Conservation (phyloP, 2,888 invertebrate species). For the Nudaria mundana region DNA sequence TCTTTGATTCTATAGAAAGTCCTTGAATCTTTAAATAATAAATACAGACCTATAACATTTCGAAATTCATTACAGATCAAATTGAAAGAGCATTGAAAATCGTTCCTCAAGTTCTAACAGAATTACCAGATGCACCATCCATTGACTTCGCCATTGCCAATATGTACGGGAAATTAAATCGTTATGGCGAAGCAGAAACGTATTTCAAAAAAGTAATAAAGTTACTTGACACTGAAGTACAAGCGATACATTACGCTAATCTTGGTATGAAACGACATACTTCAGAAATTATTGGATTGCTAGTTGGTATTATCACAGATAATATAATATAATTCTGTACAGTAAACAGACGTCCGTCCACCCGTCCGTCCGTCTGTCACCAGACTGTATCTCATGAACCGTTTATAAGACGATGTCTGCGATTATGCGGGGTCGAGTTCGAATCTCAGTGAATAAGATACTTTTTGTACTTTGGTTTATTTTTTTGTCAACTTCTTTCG, state of each 20-base stretch:
- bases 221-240: constrained; percentile 79
- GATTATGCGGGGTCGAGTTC: too few relatives aligned
- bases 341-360: background rate
- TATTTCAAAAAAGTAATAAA: constrained; percentile 90
- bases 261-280: constrained; percentile 83
- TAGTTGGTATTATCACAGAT: too few relatives aligned
- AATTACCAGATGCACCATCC: constrained; percentile 87
- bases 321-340: too few relatives aligned
- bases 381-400: too few relatives aligned
- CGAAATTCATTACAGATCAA: constrained; percentile 81
- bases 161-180: constrained; percentile 90
- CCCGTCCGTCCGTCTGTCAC: too few relatives aligned
- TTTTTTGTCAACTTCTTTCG: too few relatives aligned
- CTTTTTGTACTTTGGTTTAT: too few relatives aligned
- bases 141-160: constrained; percentile 94
- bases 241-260: constrained; percentile 93
- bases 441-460: too few relatives aligned
- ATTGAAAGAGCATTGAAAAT: constrained; percentile 85
- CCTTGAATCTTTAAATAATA: too few relatives aligned
- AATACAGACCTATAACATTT: too few relatives aligned
- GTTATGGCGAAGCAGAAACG: constrained; percentile 89
- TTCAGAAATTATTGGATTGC: background rate
- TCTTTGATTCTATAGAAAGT: too few relatives aligned
- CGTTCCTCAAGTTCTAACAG: constrained; percentile 85
- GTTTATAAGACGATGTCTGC: too few relatives aligned